Evolutionary conservation across 2,797 vertebrate genomes (phyloP).

Genomic region (Bradypodion ventrale): DNA sequence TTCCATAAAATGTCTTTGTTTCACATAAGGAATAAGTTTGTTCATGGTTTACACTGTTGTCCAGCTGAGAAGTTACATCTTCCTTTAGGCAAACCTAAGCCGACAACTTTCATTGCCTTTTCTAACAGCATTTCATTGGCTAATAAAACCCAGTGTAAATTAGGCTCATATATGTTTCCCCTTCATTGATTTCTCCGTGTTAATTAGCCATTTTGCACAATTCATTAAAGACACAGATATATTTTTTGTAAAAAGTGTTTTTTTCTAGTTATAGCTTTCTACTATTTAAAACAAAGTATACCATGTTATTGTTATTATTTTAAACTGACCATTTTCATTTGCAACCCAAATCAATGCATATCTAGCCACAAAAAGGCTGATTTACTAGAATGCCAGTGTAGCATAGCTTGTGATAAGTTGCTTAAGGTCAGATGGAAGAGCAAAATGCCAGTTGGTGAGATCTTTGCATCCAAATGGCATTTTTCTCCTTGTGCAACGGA

Average conservation of each 20-base stretch:
- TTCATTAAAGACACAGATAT: constrained; percentile 8
- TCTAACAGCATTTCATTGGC: constrained; percentile 5
- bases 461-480: too few species aligned
- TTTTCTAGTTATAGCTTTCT: background rate
- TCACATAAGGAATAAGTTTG: fast-evolving
- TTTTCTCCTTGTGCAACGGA: too few species aligned
- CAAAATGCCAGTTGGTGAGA: too few species aligned
- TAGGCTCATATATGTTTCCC: fast-evolving
- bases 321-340: background rate
- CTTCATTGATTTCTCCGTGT: constrained; percentile 1
- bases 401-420: too few species aligned
- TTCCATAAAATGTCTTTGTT: background rate
- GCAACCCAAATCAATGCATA: background rate
- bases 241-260: background rate
- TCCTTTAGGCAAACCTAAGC: constrained; percentile 14
- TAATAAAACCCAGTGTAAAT: constrained; percentile 35
- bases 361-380: background rate
- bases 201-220: constrained; percentile 5
- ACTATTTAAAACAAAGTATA: constrained; percentile 7
- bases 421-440: too few species aligned
- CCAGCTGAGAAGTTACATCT: constrained; percentile 9
- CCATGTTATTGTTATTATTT: too few species aligned
- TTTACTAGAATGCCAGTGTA: too few species aligned
- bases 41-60: background rate
- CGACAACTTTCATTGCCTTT: constrained; percentile 10